These are phyloP conservation scores for Hemitrygon akajei DNA, from an alignment of 2,797 vertebrate species.

Conservation along the genomic window DNA sequence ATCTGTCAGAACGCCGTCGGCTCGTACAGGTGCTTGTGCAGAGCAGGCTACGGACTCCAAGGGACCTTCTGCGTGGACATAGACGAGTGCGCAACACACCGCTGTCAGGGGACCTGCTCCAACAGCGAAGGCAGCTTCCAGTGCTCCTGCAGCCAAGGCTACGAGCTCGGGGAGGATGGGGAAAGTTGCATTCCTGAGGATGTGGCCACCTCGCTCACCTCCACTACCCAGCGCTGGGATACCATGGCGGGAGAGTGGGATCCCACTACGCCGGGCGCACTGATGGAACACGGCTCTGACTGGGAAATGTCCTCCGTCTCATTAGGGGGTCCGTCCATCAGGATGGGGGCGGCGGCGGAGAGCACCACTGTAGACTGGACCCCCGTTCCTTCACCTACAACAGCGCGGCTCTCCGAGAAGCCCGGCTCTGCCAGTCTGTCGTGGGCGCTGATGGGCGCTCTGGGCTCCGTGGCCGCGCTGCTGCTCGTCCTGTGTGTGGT, in stretches of 20 bases:
- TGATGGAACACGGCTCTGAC: too few relatives aligned
- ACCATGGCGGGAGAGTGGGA: neutral
- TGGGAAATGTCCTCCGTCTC: neutral
- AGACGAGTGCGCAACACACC: conserved; percentile 53
- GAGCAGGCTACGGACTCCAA: conserved; percentile 49
- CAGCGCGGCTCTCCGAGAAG: neutral
- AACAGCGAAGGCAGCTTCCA: conserved; percentile 52
- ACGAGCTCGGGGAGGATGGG: conserved; percentile 33
- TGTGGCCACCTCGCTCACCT: too few relatives aligned
- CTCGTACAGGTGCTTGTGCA: conserved; percentile 56
- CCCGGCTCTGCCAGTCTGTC: neutral
- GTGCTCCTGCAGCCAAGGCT: conserved; percentile 51
- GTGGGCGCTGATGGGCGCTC: conserved; percentile 56
- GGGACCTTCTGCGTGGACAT: conserved; percentile 50
- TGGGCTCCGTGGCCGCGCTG: conserved; percentile 51
- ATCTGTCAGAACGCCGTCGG: conserved; percentile 56
- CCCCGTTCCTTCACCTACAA: too few relatives aligned
- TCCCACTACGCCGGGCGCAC: neutral
- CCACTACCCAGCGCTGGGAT: neutral
- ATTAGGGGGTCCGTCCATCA: neutral
- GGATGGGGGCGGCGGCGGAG: too few relatives aligned
- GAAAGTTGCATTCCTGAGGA: conserved; percentile 44
- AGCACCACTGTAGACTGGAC: neutral
- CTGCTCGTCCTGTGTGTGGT: conserved; percentile 43
- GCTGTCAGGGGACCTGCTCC: conserved; percentile 51